phyloP scores from a whole-genome alignment of 2,888 invertebrate genomes.

The Cylloceria caligata region DNA sequence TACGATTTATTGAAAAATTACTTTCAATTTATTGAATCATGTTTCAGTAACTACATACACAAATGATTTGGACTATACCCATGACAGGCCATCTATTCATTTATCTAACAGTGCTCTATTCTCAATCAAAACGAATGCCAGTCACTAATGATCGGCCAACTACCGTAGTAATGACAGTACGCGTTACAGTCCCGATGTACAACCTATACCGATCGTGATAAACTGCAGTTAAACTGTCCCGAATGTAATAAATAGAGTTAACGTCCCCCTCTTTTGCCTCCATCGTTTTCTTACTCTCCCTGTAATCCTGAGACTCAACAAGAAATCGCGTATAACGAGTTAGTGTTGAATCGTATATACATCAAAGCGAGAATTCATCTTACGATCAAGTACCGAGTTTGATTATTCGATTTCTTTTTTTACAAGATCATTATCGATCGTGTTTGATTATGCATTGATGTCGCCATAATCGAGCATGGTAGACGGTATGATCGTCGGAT shows the following conservation, averaged over 20 bases:
- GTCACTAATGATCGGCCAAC: slow-evolving; percentile 12
- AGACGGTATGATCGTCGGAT: slow-evolving; percentile 22
- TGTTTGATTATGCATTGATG: slow-evolving; percentile 63
- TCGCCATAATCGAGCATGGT: slow-evolving; percentile 42
- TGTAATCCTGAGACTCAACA: background rate
- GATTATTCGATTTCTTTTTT: slow-evolving; percentile 45
- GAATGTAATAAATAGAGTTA: slow-evolving; percentile 60
- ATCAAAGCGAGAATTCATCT: slow-evolving; percentile 43
- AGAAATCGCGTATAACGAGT: slow-evolving; percentile 52
- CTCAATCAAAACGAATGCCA: background rate
- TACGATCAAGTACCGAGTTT: slow-evolving; percentile 44
- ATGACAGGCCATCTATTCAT: background rate
- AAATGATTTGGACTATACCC: background rate
- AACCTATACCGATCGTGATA: slow-evolving; percentile 44
- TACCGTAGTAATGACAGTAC: background rate
- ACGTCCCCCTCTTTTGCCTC: slow-evolving; percentile 31
- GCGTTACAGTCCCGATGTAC: background rate
- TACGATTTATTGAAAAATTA: background rate
- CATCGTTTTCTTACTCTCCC: slow-evolving; percentile 21
- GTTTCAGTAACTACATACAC: background rate
- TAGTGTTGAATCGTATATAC: slow-evolving; percentile 35
- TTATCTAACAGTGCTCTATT: background rate
- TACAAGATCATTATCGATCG: slow-evolving; percentile 49
- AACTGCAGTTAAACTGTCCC: slow-evolving; percentile 44
- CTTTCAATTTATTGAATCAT: background rate